Evolutionary conservation across 2,113 vertebrate genomes (phyloP).

Genomic region (Xyliphius kryptos): DNA sequence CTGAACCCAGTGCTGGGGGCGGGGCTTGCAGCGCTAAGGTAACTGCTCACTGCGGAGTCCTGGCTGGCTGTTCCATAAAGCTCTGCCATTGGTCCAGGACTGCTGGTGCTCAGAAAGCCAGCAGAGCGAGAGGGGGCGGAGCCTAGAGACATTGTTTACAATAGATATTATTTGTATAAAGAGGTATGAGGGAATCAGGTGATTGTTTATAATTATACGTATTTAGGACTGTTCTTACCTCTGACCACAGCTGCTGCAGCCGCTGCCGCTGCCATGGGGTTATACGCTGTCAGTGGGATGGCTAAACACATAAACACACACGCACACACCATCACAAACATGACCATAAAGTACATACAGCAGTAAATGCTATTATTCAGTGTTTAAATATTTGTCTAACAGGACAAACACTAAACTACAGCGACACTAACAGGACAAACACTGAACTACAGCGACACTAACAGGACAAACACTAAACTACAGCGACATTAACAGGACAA

Average conservation of each 20-base stretch:
- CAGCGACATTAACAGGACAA: too few relatives aligned
- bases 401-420: too few relatives aligned
- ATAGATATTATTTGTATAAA: too few relatives aligned
- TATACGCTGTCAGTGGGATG: constrained; percentile 94
- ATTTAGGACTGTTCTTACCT: too few relatives aligned
- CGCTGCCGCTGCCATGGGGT: constrained; percentile 91
- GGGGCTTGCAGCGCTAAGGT: constrained; percentile 96
- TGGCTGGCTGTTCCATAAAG: constrained; percentile 90
- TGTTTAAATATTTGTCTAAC: too few relatives aligned
- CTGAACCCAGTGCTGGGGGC: constrained; percentile 93
- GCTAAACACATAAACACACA: constrained; percentile 63
- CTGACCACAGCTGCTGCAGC: constrained; percentile 88
- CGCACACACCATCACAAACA: constrained; percentile 14
- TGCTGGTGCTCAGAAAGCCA: constrained; percentile 95
- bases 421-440: too few relatives aligned
- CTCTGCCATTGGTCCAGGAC: constrained; percentile 95
- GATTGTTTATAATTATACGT: too few relatives aligned
- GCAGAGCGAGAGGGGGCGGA: constrained; percentile 88
- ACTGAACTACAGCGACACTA: too few relatives aligned
- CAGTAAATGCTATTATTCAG: too few relatives aligned
- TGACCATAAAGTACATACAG: neutral
- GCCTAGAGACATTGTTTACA: constrained; percentile 63
- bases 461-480: too few relatives aligned
- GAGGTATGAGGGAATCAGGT: too few relatives aligned
- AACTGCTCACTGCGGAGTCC: constrained; percentile 96